These are phyloP conservation scores for Melinaea menophilus DNA, from an alignment of 2,888 invertebrate species.

Conservation along the genomic window DNA sequence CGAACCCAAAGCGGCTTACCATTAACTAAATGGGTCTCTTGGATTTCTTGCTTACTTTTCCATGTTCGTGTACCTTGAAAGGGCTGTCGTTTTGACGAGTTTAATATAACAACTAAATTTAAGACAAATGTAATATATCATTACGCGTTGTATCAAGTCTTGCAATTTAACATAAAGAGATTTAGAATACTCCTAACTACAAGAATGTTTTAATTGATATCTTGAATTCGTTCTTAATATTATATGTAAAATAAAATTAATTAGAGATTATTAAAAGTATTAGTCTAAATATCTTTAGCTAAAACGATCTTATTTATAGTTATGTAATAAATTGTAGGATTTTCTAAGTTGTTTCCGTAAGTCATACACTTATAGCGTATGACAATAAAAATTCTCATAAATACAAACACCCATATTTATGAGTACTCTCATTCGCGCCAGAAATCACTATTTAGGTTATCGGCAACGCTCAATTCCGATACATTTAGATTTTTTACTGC, in stretches of 20 bases:
- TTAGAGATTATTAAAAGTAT: too few species aligned
- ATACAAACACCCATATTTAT: constrained; percentile 43
- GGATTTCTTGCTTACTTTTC: constrained; percentile 3
- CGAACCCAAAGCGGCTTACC: constrained; percentile 13
- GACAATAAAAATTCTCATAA: constrained; percentile 33
- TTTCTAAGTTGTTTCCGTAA: constrained; percentile 6
- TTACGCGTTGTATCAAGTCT: too few species aligned
- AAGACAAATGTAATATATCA: too few species aligned
- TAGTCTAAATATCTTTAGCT: too few species aligned
- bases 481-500: constrained; percentile 61
- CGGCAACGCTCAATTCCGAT: constrained; percentile 59
- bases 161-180: too few species aligned
- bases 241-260: too few species aligned
- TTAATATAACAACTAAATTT: background rate
- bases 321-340: background rate
- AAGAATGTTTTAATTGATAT: too few species aligned
- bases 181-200: too few species aligned
- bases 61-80: background rate
- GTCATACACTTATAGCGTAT: constrained; percentile 22
- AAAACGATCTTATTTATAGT: too few species aligned
- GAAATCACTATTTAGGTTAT: constrained; percentile 60
- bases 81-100: background rate
- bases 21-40: constrained; percentile 2
- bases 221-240: too few species aligned
- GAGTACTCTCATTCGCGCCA: constrained; percentile 50